Evolutionary conservation across 2,797 vertebrate genomes (phyloP).

Genomic region (Chaenodraco wilsoni): DNA sequence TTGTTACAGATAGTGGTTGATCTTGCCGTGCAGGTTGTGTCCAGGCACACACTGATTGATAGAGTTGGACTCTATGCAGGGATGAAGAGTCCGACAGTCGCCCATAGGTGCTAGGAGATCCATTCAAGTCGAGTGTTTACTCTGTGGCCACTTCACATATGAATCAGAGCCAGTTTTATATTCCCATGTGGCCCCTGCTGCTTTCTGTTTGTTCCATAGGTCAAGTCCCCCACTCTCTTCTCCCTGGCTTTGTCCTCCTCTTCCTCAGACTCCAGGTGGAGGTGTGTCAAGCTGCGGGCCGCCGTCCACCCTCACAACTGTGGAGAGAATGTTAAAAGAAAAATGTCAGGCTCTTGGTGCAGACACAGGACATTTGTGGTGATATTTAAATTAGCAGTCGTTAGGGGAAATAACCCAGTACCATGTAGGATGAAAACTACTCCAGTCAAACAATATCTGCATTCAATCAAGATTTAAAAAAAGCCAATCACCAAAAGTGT

Average conservation of each 20-base stretch:
- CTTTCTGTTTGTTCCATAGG: constrained; percentile 55
- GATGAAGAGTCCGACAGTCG: constrained; percentile 58
- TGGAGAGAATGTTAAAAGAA: constrained; percentile 39
- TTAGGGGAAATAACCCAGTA: too few species aligned
- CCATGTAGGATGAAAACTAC: too few species aligned
- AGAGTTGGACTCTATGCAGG: constrained; percentile 48
- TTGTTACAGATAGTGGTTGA: constrained; percentile 52
- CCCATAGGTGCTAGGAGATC: constrained; percentile 49
- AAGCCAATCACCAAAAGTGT: too few species aligned
- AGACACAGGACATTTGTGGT: constrained; percentile 6
- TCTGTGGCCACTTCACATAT: constrained; percentile 42
- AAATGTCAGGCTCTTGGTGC: constrained; percentile 26
- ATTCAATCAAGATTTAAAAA: too few species aligned
- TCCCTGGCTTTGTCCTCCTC: constrained; percentile 73
- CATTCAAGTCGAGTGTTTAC: constrained; percentile 40
- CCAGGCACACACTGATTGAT: constrained; percentile 63
- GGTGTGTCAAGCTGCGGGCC: constrained; percentile 81
- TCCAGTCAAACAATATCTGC: too few species aligned
- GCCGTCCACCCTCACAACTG: constrained; percentile 90
- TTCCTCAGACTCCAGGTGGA: constrained; percentile 84
- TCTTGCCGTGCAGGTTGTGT: constrained; percentile 61
- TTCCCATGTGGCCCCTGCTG: constrained; percentile 35
- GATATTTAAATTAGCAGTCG: constrained; percentile 25
- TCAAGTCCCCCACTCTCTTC: constrained; percentile 36
- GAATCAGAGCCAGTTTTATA: constrained; percentile 53